Conservation (phyloP, 2,888 invertebrate species). For the Metallyticus violacea region DNA sequence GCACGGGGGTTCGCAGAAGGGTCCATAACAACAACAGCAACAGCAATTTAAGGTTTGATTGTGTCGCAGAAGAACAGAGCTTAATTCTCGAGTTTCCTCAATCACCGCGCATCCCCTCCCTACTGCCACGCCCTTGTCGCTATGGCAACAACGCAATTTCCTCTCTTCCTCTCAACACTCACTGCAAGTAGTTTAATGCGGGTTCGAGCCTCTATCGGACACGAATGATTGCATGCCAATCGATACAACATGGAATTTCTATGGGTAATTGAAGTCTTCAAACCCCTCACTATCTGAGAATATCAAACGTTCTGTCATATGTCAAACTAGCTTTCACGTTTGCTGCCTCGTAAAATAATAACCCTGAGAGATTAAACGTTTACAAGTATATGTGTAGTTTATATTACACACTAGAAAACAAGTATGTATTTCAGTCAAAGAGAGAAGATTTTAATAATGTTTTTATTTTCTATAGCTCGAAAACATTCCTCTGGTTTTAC, state of each 20-base stretch:
- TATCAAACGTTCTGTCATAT: too few species aligned
- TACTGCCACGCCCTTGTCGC: background rate
- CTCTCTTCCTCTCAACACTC: background rate
- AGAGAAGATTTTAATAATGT: too few species aligned
- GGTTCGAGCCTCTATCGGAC: background rate
- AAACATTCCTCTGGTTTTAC: too few species aligned
- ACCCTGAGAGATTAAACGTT: too few species aligned
- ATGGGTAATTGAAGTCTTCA: too few species aligned
- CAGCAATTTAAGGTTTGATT: slow-evolving; percentile 15
- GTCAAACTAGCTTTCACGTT: too few species aligned
- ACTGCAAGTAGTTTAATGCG: background rate
- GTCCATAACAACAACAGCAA: background rate
- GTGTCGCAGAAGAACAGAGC: slow-evolving; percentile 14
- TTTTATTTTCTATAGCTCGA: too few species aligned
- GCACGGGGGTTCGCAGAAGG: background rate
- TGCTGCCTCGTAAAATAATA: too few species aligned
- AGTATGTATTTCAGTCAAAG: too few species aligned
- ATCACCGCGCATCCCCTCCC: background rate
- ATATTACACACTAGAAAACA: too few species aligned
- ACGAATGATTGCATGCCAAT: background rate
- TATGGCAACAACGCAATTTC: background rate
- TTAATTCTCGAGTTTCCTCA: slow-evolving; percentile 20
- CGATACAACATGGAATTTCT: background rate
- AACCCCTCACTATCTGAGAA: too few species aligned
- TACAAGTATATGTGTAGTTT: too few species aligned